Conservation (phyloP, 1,140 invertebrate species). For the Bombus soroeensis region DNA sequence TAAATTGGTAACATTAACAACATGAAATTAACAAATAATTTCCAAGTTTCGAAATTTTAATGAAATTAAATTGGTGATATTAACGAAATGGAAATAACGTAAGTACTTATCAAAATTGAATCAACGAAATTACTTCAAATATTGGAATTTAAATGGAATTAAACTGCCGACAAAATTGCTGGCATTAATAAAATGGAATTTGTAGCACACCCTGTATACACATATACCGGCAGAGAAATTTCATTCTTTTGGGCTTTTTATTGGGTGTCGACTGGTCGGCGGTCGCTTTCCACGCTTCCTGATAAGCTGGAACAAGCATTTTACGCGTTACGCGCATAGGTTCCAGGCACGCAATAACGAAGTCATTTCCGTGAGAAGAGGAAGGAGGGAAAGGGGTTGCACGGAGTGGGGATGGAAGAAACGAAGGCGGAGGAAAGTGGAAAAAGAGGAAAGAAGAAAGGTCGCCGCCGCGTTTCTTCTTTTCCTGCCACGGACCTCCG, state of each 20-base stretch:
- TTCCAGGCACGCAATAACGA: slow-evolving; percentile 23
- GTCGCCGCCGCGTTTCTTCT: slow-evolving; percentile 30
- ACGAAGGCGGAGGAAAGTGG: background rate
- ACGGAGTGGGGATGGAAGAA: background rate
- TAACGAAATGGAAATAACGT: no score
- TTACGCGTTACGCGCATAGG: slow-evolving; percentile 30
- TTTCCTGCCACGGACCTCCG: slow-evolving; percentile 41
- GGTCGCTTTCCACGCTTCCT: slow-evolving; percentile 35
- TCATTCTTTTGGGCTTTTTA: background rate
- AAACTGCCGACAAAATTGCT: no score
- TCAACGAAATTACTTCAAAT: no score
- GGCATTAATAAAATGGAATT: background rate
- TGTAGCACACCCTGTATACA: background rate
- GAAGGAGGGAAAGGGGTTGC: background rate
- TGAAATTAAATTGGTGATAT: no score
- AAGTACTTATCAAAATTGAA: no score
- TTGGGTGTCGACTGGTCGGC: background rate
- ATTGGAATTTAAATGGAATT: no score
- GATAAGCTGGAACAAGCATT: slow-evolving; percentile 21
- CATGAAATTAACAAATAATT: no score
- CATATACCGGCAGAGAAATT: background rate
- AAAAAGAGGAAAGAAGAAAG: slow-evolving; percentile 51
- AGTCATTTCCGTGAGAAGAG: slow-evolving; percentile 28
- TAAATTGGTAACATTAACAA: no score
- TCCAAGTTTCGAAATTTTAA: no score